A percentile compares a stretch with the other conserved stretches of the same genome.
Evolutionary conservation across 2,888 invertebrate genomes (phyloP).

Genomic region (Campaea margaritaria): DNA sequence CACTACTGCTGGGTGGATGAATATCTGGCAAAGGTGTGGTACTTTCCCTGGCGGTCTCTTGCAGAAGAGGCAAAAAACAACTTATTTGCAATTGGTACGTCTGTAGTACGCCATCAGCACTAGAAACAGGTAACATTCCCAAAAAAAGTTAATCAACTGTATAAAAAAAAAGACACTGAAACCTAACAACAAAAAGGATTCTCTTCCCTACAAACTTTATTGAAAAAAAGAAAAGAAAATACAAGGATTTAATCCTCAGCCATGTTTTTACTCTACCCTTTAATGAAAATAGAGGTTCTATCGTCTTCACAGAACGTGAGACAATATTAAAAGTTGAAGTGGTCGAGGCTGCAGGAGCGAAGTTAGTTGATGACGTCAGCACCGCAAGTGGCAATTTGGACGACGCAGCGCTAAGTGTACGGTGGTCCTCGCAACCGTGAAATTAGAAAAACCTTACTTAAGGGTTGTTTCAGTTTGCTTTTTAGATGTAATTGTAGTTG

Average conservation of each 20-base stretch:
- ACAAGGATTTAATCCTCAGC: background rate
- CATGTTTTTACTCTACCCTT: background rate
- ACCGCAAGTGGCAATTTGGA: conserved; percentile 56
- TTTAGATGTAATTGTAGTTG: conserved; percentile 14
- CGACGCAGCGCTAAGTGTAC: conserved; percentile 46
- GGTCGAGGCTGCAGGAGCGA: conserved; percentile 28
- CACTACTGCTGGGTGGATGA: too few relatives aligned
- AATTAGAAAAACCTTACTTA: conserved; percentile 45
- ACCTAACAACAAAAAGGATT: too few relatives aligned
- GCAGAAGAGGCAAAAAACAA: too few relatives aligned
- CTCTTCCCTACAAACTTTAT: too few relatives aligned
- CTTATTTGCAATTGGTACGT: too few relatives aligned
- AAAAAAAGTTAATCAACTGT: too few relatives aligned
- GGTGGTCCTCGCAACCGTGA: conserved; percentile 47
- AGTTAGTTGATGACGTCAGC: conserved; percentile 40
- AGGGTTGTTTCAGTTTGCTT: conserved; percentile 16
- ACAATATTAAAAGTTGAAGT: conserved; percentile 43
- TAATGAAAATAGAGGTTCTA: conserved; percentile 27
- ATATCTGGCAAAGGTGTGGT: too few relatives aligned
- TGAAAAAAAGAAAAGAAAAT: background rate
- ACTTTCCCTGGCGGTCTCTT: too few relatives aligned
- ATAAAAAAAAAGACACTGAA: too few relatives aligned
- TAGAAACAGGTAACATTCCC: too few relatives aligned
- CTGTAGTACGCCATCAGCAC: too few relatives aligned
- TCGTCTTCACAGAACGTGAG: conserved; percentile 30